These are phyloP conservation scores for Nyleta sp. DNA, from an alignment of 2,888 invertebrate genomes.

Conservation along the genomic window DNA sequence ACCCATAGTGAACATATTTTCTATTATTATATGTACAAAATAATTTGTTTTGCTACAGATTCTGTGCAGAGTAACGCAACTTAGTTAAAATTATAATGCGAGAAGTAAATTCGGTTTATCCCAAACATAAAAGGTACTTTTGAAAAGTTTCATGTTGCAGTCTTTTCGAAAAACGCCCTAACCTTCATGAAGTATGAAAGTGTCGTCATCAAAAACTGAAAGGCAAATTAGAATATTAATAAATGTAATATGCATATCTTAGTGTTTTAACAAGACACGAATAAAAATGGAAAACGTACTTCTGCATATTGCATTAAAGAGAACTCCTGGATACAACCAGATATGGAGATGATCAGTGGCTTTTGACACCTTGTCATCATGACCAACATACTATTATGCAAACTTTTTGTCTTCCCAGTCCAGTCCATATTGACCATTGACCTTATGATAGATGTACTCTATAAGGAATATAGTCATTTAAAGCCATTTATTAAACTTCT, in stretches of 20 bases:
- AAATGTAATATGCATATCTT: no score
- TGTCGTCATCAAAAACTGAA: slow-evolving; percentile 56
- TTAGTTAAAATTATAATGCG: no score
- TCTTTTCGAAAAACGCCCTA: slow-evolving; percentile 37
- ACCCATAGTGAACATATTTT: no score
- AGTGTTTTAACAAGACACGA: no score
- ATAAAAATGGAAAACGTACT: slow-evolving; percentile 3
- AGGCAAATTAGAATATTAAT: slow-evolving; percentile 7
- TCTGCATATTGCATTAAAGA: slow-evolving; percentile 27
- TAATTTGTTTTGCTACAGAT: no score
- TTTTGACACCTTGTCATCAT: slow-evolving; percentile 34
- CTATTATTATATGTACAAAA: no score
- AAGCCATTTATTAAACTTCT: no score
- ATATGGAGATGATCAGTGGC: slow-evolving; percentile 9
- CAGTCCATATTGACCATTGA: slow-evolving; percentile 14
- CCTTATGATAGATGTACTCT: slow-evolving; percentile 8
- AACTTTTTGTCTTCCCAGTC: neutral
- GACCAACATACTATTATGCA: slow-evolving; percentile 17
- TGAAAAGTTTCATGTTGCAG: neutral
- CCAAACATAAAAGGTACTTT: no score
- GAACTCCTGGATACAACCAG: slow-evolving; percentile 17
- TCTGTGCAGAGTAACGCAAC: no score
- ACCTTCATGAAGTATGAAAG: slow-evolving; percentile 59
- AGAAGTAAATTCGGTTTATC: no score
- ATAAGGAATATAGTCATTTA: neutral